A percentile compares a stretch with the other conserved stretches of the same genome.
These are phyloP conservation scores for Cinclus cinclus DNA, from an alignment of 2,113 vertebrate genomes.

Conservation along the genomic window DNA sequence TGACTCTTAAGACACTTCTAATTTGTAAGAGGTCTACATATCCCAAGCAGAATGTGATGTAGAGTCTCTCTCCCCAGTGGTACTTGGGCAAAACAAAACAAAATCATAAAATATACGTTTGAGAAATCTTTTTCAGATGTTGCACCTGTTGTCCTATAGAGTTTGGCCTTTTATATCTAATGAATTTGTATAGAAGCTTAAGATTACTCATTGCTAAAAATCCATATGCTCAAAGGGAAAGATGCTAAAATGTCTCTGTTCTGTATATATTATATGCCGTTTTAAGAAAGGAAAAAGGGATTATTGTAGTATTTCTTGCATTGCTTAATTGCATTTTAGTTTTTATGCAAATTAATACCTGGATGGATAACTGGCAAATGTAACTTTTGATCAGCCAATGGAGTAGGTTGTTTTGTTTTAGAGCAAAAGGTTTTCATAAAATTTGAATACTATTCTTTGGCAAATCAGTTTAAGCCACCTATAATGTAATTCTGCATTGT, in stretches of 20 bases:
- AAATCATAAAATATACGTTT: background rate
- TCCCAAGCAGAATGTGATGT: background rate
- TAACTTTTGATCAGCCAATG: background rate
- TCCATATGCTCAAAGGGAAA: background rate
- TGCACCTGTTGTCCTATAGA: background rate
- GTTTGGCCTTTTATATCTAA: background rate
- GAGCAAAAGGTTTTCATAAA: background rate
- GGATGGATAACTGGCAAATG: background rate
- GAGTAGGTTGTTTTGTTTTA: background rate
- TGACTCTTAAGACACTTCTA: background rate
- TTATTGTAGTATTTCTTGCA: background rate
- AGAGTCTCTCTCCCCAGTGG: background rate
- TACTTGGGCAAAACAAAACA: background rate
- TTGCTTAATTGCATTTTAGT: background rate
- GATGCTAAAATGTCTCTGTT: background rate
- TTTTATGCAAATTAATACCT: background rate
- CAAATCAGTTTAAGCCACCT: background rate
- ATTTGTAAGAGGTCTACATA: background rate
- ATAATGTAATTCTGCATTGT: background rate
- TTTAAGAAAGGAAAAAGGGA: background rate
- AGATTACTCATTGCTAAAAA: background rate
- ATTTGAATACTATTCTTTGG: background rate
- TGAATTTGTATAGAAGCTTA: background rate
- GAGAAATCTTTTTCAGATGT: background rate
- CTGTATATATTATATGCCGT: background rate